Conservation (phyloP, 2,113 vertebrate genomes). For the Clarias batrachus region DNA sequence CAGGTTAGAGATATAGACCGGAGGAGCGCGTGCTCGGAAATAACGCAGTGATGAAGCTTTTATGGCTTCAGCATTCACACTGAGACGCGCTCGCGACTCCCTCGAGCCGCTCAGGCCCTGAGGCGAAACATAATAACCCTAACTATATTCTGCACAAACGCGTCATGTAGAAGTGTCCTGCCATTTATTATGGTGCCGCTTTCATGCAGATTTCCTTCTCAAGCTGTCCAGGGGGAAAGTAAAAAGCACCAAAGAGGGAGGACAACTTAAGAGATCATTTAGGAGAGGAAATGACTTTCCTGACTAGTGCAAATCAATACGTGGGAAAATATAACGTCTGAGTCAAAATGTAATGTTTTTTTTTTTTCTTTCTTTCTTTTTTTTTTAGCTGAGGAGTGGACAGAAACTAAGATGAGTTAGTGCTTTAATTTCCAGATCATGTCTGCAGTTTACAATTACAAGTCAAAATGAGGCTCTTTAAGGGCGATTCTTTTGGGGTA, state of each 20-base stretch:
- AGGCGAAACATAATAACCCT: background rate
- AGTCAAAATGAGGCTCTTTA: too few species aligned
- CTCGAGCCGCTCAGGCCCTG: background rate
- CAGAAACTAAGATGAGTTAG: background rate
- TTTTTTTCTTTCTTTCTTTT: background rate
- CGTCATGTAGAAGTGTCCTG: background rate
- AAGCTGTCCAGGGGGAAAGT: background rate
- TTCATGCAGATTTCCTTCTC: background rate
- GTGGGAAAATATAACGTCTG: background rate
- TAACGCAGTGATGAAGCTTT: background rate
- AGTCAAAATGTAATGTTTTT: too few species aligned
- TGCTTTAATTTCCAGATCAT: background rate
- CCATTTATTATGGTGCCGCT: background rate
- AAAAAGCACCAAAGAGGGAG: background rate
- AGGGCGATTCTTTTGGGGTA: too few species aligned
- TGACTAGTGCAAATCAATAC: background rate
- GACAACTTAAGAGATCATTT: background rate
- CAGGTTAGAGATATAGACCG: background rate
- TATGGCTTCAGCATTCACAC: background rate
- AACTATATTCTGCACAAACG: background rate
- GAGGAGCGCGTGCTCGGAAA: background rate
- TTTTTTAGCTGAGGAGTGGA: background rate
- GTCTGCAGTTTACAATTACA: background rate
- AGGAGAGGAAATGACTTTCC: background rate
- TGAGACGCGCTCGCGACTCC: background rate